Percentiles rank a stretch among this genome's conserved stretches.
These are phyloP conservation scores for Augochlora pura DNA, from an alignment of 1,140 invertebrate genomes.

Conservation along the genomic window DNA sequence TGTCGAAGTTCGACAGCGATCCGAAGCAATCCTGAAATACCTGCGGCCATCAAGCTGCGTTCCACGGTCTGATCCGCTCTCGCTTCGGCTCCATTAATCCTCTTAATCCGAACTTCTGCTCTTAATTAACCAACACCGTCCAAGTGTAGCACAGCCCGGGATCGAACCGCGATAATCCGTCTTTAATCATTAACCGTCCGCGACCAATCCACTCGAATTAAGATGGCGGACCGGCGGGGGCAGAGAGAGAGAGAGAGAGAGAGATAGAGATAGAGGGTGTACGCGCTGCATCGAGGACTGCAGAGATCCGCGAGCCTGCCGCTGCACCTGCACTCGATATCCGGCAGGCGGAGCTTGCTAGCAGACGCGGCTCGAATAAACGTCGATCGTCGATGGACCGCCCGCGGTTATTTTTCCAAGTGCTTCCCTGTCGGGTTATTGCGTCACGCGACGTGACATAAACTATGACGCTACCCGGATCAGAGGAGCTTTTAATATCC, in stretches of 20 bases:
- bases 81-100: background rate
- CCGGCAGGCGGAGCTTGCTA: background rate
- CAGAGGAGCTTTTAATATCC: constrained; percentile 2
- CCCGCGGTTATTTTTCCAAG: background rate
- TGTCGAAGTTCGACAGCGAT: background rate
- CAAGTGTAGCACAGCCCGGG: constrained; percentile 6
- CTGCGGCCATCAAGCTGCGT: background rate
- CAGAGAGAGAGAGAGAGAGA: too few relatives aligned
- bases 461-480: background rate
- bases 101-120: background rate
- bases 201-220: constrained; percentile 12
- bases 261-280: too few relatives aligned
- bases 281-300: too few relatives aligned
- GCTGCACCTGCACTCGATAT: background rate
- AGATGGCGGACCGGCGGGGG: background rate
- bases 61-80: background rate
- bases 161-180: constrained; percentile 27
- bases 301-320: too few relatives aligned
- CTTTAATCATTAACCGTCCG: constrained; percentile 22
- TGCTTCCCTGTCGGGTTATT: constrained; percentile 1
- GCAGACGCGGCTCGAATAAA: background rate
- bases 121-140: constrained; percentile 9
- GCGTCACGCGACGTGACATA: background rate
- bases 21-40: too few relatives aligned
- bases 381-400: background rate